A percentile compares a stretch with the other conserved stretches of the same genome.
These are phyloP conservation scores for Brenthis daphne DNA, from an alignment of 2,888 invertebrate genomes.

Conservation along the genomic window DNA sequence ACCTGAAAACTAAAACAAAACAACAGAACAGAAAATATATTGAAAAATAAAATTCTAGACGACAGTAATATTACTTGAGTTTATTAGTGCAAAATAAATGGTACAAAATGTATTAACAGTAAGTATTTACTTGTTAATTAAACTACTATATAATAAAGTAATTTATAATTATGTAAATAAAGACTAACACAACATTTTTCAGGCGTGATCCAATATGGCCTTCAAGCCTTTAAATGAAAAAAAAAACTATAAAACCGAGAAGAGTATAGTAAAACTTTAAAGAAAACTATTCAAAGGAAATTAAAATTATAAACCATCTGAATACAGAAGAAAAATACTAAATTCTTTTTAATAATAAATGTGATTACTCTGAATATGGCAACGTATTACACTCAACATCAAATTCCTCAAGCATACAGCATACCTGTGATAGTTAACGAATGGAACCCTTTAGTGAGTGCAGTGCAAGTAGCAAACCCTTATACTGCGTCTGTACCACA, in stretches of 20 bases:
- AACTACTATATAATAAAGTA: not conserved
- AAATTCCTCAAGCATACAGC: conserved; percentile 31
- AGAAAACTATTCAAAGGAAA: not conserved
- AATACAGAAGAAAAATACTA: not conserved
- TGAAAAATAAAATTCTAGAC: conserved; percentile 30
- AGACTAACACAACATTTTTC: conserved; percentile 10
- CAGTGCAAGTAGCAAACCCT: conserved; percentile 37
- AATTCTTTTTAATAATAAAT: not conserved
- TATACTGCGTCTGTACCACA: conserved; percentile 38
- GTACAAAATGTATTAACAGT: conserved; percentile 1
- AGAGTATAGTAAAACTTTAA: conserved; percentile 3
- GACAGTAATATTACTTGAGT: conserved; percentile 40
- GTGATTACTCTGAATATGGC: conserved; percentile 34
- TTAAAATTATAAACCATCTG: not conserved
- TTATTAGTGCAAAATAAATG: not conserved
- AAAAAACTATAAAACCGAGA: not conserved
- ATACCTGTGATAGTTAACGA: conserved; percentile 42
- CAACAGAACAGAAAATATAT: not conserved
- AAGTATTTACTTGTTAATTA: not conserved
- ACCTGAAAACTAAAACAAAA: too few species aligned
- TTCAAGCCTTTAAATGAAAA: conserved; percentile 13
- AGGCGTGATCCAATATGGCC: conserved; percentile 34
- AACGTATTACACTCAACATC: conserved; percentile 41
- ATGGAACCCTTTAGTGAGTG: conserved; percentile 42
- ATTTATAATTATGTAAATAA: not conserved